Percentiles rank a stretch among this genome's conserved stretches.
Evolutionary conservation across 1,140 invertebrate genomes (phyloP).

Genomic region (Dendrolimus punctatus): DNA sequence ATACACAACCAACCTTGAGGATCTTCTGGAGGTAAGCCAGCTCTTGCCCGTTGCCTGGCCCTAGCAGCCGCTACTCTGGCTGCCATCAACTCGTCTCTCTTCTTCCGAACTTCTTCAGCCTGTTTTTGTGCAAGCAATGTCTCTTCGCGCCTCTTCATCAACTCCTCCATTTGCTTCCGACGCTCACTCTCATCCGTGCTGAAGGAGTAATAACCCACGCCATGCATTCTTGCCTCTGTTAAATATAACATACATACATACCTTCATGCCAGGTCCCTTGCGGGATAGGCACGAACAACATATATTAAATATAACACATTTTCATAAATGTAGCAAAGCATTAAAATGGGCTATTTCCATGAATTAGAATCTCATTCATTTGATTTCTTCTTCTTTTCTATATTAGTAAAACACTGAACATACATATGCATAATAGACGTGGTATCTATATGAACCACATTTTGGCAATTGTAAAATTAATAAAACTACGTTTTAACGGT

Average conservation of each 20-base stretch:
- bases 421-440: too few relatives aligned
- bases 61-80: conserved; percentile 85
- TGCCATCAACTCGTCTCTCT: conserved; percentile 80
- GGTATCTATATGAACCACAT: too few relatives aligned
- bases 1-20: conserved; percentile 46
- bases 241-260: conserved; percentile 27
- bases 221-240: conserved; percentile 88
- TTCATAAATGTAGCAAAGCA: too few relatives aligned
- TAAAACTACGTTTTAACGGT: too few relatives aligned
- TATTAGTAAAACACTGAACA: too few relatives aligned
- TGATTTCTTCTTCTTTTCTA: too few relatives aligned
- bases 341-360: too few relatives aligned
- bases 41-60: conserved; percentile 81
- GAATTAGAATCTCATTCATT: too few relatives aligned
- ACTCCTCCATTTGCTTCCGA: conserved; percentile 81
- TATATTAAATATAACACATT: conserved; percentile 27
- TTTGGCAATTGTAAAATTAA: neutral
- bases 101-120: conserved; percentile 75
- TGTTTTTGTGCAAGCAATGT: conserved; percentile 80
- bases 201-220: conserved; percentile 91
- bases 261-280: too few relatives aligned
- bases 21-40: conserved; percentile 81
- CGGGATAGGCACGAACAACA: too few relatives aligned
- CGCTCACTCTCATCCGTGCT: conserved; percentile 87
- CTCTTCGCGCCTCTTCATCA: conserved; percentile 80